phyloP scores from a whole-genome alignment of 2,797 vertebrate species.

The Argentina silus region DNA sequence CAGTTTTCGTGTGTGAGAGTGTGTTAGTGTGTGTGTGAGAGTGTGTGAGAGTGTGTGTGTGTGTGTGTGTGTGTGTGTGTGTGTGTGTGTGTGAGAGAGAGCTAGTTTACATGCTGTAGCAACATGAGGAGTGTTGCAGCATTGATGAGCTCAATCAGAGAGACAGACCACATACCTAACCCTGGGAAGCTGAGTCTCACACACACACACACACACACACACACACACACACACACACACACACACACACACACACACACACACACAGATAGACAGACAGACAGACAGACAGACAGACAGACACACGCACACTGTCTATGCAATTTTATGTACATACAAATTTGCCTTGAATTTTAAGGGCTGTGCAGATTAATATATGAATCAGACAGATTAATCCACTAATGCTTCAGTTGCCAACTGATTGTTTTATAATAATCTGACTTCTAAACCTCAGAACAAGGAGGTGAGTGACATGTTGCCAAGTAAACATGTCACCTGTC shows the following conservation, averaged over 20 bases:
- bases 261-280: background rate
- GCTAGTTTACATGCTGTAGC: slow-evolving; percentile 30
- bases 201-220: background rate
- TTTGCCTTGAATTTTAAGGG: background rate
- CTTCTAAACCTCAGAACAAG: too few species aligned
- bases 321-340: background rate
- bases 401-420: too few species aligned
- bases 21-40: too few species aligned
- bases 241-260: slow-evolving; percentile 3
- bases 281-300: background rate
- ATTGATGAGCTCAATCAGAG: slow-evolving; percentile 2
- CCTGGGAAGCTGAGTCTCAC: background rate
- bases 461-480: too few species aligned
- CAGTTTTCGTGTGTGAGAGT: too few species aligned
- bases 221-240: background rate
- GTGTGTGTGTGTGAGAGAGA: background rate
- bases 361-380: too few species aligned
- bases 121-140: background rate
- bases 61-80: too few species aligned
- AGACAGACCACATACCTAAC: background rate
- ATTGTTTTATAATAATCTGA: too few species aligned
- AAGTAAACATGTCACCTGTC: too few species aligned
- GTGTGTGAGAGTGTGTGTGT: too few species aligned
- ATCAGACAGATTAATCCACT: too few species aligned
- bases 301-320: background rate